A percentile compares a stretch with the other conserved stretches of the same genome.
Evolutionary conservation across 2,113 vertebrate species (phyloP).

Genomic region (Paramisgurnus dabryanus): DNA sequence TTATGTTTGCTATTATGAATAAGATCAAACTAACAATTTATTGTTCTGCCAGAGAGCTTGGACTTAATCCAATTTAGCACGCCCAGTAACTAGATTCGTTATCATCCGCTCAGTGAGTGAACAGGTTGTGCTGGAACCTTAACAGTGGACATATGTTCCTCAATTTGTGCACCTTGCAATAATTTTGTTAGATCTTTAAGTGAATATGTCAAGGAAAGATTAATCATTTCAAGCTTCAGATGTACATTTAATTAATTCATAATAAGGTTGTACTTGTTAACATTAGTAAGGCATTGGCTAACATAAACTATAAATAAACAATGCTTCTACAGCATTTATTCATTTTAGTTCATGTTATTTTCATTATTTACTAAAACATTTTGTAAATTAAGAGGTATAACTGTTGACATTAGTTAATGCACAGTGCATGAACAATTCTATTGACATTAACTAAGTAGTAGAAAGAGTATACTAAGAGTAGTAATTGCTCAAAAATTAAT

Average conservation of each 20-base stretch:
- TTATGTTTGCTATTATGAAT: constrained; percentile 47
- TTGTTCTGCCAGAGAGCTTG: constrained; percentile 72
- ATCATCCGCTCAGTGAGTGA: constrained; percentile 53
- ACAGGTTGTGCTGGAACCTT: constrained; percentile 61
- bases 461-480: no score
- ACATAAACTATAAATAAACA: no score
- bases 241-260: not conserved
- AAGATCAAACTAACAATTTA: constrained; percentile 65
- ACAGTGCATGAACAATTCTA: no score
- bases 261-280: not conserved
- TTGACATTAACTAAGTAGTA: no score
- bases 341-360: no score
- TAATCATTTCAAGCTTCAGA: constrained; percentile 18
- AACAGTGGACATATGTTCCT: constrained; percentile 73
- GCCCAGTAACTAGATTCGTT: constrained; percentile 75
- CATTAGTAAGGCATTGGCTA: no score
- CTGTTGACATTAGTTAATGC: no score
- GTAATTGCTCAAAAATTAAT: no score
- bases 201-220: constrained; percentile 21
- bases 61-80: constrained; percentile 68
- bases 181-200: constrained; percentile 35
- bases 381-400: no score
- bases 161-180: constrained; percentile 54
- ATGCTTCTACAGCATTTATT: no score
- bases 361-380: no score